These are phyloP conservation scores for Larimichthys polyactis DNA, from an alignment of 2,113 vertebrate genomes.

Conservation along the genomic window DNA sequence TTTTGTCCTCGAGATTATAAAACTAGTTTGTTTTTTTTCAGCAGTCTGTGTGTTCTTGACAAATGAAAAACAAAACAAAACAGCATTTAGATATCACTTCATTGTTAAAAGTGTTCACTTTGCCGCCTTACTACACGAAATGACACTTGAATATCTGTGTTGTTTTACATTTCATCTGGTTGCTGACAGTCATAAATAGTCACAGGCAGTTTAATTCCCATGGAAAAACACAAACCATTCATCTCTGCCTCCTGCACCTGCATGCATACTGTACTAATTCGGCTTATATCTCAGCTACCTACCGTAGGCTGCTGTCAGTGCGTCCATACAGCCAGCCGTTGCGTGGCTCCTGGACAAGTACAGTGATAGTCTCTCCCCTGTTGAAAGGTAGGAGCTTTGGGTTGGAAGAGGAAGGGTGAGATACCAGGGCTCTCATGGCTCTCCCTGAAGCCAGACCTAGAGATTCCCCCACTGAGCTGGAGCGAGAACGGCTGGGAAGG, in stretches of 20 bases:
- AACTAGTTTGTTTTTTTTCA: neutral
- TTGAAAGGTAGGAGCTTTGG: slow-evolving; percentile 91
- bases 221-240: neutral
- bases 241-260: neutral
- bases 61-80: neutral
- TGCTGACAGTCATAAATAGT: neutral
- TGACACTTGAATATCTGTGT: neutral
- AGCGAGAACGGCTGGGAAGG: slow-evolving; percentile 82
- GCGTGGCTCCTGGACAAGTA: slow-evolving; percentile 90
- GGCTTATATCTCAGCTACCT: slow-evolving; percentile 43
- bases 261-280: neutral
- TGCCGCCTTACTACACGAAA: neutral
- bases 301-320: slow-evolving; percentile 89
- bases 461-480: slow-evolving; percentile 90
- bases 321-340: slow-evolving; percentile 97
- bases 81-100: neutral
- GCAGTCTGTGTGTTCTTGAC: neutral
- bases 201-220: neutral
- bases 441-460: slow-evolving; percentile 70
- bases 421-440: slow-evolving; percentile 88
- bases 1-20: neutral
- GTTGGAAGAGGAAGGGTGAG: slow-evolving; percentile 89
- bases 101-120: neutral
- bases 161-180: neutral
- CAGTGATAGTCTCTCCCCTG: slow-evolving; percentile 84